These are phyloP conservation scores for Hoplodrina blanda DNA, from an alignment of 2,888 invertebrate species.

Conservation along the genomic window DNA sequence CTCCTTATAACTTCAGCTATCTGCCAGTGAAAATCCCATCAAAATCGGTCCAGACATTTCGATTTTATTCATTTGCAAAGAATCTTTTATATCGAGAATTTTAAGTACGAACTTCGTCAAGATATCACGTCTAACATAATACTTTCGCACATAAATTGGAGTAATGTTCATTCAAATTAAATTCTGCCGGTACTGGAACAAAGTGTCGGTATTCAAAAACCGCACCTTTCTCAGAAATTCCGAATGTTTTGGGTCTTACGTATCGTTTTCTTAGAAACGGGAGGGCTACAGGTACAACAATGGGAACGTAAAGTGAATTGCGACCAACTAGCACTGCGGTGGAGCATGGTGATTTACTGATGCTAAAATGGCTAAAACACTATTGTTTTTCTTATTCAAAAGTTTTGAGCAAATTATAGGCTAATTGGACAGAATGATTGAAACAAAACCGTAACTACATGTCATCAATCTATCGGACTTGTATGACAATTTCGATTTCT, in stretches of 20 bases:
- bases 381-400: constrained; percentile 23
- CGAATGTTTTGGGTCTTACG: constrained; percentile 55
- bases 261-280: constrained; percentile 58
- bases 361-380: constrained; percentile 9
- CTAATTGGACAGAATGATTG: neutral
- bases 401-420: neutral
- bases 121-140: constrained; percentile 19
- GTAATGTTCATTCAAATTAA: constrained; percentile 36
- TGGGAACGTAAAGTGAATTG: constrained; percentile 57
- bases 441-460: neutral
- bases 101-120: constrained; percentile 1
- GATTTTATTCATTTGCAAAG: too few species aligned
- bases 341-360: constrained; percentile 23
- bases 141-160: constrained; percentile 40
- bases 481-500: neutral
- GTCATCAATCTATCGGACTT: neutral
- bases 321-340: constrained; percentile 30
- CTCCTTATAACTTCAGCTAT: too few species aligned
- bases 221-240: constrained; percentile 57
- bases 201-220: constrained; percentile 47
- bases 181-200: constrained; percentile 43
- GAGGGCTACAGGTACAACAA: constrained; percentile 57
- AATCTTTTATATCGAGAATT: neutral
- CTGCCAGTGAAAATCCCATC: too few species aligned
- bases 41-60: too few species aligned